Base-by-base conservation (phyloP, 2,888 invertebrate genomes). In the Coecobrya sp. region DNA sequence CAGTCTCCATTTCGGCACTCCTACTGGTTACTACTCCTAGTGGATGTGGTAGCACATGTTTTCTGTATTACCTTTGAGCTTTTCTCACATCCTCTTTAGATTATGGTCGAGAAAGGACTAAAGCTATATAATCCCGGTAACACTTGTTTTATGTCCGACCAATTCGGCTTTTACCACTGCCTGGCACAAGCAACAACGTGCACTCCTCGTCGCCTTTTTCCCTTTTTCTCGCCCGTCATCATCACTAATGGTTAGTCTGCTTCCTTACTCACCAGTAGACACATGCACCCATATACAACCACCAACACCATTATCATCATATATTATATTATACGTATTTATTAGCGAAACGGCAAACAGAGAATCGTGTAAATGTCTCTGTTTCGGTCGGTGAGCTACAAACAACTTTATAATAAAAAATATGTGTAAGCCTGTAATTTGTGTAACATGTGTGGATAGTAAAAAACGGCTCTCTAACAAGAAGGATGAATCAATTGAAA, bases 31-130 rank as follows among this genome's bases (percentile, higher is more conserved):
- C 42, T 30, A 55, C 10, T 49, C 10, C 22, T 42, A n/a, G 49
- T 52, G 81, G 27, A 25, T 13, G 68, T 87, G 19, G 45, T 84
- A 92, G 88, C 92, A 92, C 92, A 92, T 92, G 92, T 89, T 88
- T 79, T 79, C 65, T 27, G 52, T 76, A 68, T 92, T 85, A 86
- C 92, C 92, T 92, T 92, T 85, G 68, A 92, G 88, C 79, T 82
- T 92, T 91, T 89, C 85, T 89, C 92, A 84, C 88, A 92, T 92
- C 92, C 92, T 92, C 88, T 89, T 92, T 89, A 90, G 89, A 89
- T 92, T 89, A 86, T 86, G 86, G 89, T 82, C 86, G 89, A 76
- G 84, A 70, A 86, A 89, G 89, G 79, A 92, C 91, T 91, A 89
- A 93, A 93, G 85, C 88, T 19, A 76, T 93, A 86, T 93, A 86